Percentiles rank a stretch among this genome's conserved stretches.
phyloP scores from a whole-genome alignment of 2,797 vertebrate species.

The Dendrocincla tyrannina region DNA sequence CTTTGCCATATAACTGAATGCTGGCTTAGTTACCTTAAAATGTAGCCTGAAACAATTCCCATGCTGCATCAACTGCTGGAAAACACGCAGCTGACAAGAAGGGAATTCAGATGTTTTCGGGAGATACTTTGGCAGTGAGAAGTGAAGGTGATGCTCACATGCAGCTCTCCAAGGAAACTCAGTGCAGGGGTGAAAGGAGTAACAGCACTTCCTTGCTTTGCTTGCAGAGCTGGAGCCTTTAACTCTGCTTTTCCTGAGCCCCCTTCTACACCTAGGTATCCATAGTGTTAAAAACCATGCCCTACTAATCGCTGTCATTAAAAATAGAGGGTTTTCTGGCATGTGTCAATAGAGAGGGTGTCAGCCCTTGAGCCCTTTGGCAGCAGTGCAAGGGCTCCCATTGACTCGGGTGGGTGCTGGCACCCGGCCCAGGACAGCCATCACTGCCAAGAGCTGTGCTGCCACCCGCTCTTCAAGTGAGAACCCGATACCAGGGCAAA shows the following conservation, averaged over 20 bases:
- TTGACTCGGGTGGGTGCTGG: neutral
- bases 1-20: neutral
- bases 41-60: neutral
- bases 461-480: neutral
- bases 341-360: neutral
- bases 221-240: neutral
- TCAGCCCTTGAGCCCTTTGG: neutral
- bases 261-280: neutral
- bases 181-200: neutral
- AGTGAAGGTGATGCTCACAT: neutral
- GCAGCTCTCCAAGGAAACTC: neutral
- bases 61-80: neutral
- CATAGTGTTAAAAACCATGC: neutral
- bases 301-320: neutral
- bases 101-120: neutral
- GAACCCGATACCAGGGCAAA: neutral
- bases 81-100: neutral
- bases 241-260: neutral
- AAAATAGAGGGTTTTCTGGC: neutral
- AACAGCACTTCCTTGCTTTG: neutral
- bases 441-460: neutral
- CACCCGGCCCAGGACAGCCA: neutral
- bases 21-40: neutral
- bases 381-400: neutral
- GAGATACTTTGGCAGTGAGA: neutral